Evolutionary conservation across 2,888 invertebrate species (phyloP).

Genomic region (Polymixis flavicincta): DNA sequence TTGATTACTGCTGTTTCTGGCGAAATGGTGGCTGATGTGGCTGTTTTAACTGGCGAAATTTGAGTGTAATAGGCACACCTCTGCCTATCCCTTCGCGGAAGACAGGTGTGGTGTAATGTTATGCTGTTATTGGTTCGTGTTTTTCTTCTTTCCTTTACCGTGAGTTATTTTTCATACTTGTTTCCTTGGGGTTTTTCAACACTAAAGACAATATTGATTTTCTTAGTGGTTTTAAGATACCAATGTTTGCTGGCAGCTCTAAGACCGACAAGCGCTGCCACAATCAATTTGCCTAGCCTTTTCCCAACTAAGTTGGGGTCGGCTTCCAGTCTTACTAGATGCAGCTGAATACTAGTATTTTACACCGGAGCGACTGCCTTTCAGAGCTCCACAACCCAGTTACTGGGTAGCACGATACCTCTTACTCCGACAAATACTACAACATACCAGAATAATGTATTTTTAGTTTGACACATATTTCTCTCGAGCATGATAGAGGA

Average conservation of each 20-base stretch:
- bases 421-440: neutral
- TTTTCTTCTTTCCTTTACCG: no score
- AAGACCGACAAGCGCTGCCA: no score
- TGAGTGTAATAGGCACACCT: no score
- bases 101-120: no score
- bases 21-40: no score
- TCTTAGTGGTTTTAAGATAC: no score
- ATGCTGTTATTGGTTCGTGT: no score
- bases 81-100: no score
- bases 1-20: no score
- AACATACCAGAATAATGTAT: conserved; percentile 8
- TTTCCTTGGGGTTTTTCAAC: neutral
- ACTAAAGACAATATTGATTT: neutral
- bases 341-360: neutral
- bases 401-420: neutral
- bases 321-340: neutral
- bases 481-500: conserved; percentile 18
- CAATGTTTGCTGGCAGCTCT: neutral
- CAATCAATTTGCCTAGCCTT: neutral
- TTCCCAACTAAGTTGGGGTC: neutral
- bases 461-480: conserved; percentile 34
- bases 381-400: neutral
- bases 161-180: neutral
- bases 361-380: neutral
- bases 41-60: no score